Evolutionary conservation across 2,797 vertebrate genomes (phyloP).

Genomic region (Protonibea diacanthus): DNA sequence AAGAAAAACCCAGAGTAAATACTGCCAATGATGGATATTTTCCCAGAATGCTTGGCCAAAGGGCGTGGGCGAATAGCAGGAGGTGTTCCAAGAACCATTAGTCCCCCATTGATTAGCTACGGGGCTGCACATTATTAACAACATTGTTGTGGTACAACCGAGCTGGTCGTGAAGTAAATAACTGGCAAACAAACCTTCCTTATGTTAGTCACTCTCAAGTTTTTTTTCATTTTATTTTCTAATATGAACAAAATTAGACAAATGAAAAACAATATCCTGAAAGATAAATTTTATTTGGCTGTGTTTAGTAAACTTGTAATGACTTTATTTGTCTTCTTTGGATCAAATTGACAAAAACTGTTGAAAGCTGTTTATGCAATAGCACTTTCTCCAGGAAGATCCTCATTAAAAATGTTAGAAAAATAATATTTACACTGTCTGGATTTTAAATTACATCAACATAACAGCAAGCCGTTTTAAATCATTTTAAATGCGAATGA

Average conservation of each 20-base stretch:
- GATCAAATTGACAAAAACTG: background rate
- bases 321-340: background rate
- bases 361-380: background rate
- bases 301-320: background rate
- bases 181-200: slow-evolving; percentile 9
- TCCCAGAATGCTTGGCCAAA: slow-evolving; percentile 53
- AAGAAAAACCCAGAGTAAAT: slow-evolving; percentile 38
- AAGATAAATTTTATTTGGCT: background rate
- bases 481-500: slow-evolving; percentile 1
- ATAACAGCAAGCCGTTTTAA: background rate
- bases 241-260: background rate
- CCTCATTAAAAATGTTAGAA: background rate
- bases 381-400: background rate
- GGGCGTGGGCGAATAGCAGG: slow-evolving; percentile 16
- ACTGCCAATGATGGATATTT: slow-evolving; percentile 42
- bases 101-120: slow-evolving; percentile 33
- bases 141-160: slow-evolving; percentile 1
- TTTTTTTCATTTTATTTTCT: background rate
- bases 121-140: slow-evolving; percentile 18
- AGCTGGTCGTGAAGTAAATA: slow-evolving; percentile 3
- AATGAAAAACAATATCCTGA: background rate
- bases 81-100: slow-evolving; percentile 54
- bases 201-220: background rate
- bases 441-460: slow-evolving; percentile 7
- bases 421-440: background rate